These are phyloP conservation scores for Urocynchramus pylzowi DNA, from an alignment of 2,113 vertebrate genomes.

Conservation along the genomic window DNA sequence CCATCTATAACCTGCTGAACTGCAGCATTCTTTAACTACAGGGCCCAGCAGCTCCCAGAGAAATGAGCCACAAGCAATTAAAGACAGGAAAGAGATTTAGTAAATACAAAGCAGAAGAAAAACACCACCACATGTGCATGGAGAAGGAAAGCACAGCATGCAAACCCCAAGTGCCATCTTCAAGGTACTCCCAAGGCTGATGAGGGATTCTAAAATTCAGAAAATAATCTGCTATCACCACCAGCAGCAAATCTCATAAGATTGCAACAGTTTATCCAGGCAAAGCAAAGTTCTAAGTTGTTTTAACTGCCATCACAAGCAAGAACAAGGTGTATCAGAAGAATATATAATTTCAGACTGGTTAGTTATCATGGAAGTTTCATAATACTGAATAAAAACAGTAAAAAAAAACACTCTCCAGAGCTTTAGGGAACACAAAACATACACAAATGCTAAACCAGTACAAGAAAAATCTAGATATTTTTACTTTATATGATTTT, in stretches of 20 bases:
- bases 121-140: background rate
- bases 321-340: background rate
- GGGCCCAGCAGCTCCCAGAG: background rate
- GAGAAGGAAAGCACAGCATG: conserved; percentile 39
- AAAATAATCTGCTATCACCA: background rate
- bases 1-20: background rate
- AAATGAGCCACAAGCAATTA: background rate
- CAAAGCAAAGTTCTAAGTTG: background rate
- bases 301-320: conserved; percentile 10
- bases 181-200: background rate
- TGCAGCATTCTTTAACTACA: background rate
- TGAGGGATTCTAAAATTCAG: background rate
- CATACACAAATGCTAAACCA: background rate
- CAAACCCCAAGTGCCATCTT: background rate
- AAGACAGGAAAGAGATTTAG: background rate
- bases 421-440: background rate
- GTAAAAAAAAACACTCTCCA: background rate
- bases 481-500: background rate
- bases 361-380: background rate
- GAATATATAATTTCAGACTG: background rate
- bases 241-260: background rate
- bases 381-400: background rate
- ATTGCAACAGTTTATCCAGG: background rate
- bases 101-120: background rate
- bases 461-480: background rate